Evolutionary conservation across 1,140 invertebrate species (phyloP).

Genomic region (Platyura marginata): DNA sequence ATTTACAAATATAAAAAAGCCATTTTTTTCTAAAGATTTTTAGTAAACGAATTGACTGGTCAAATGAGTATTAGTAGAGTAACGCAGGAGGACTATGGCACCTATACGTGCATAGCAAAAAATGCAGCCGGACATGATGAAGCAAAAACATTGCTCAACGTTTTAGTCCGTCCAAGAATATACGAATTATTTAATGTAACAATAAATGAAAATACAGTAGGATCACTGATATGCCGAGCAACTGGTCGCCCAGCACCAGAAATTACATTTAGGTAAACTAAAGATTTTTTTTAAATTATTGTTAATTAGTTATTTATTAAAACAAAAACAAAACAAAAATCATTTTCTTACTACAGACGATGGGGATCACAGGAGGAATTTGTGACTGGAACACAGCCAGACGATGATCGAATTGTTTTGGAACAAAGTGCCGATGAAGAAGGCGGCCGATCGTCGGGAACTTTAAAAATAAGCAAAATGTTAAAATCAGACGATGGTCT

Average conservation of each 20-base stretch:
- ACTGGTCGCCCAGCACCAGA: constrained; percentile 56
- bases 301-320: too few relatives aligned
- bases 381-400: constrained; percentile 33
- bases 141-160: constrained; percentile 30
- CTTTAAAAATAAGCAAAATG: constrained; percentile 39
- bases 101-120: constrained; percentile 63
- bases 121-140: constrained; percentile 60
- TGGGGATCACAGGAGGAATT: constrained; percentile 34
- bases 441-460: constrained; percentile 38
- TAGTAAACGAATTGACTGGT: constrained; percentile 48
- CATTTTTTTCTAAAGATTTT: constrained; percentile 31
- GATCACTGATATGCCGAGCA: constrained; percentile 51
- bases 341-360: constrained; percentile 10
- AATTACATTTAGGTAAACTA: constrained; percentile 40
- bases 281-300: too few relatives aligned
- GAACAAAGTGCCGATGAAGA: constrained; percentile 32
- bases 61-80: constrained; percentile 56
- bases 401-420: constrained; percentile 40
- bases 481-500: constrained; percentile 62
- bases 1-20: background rate
- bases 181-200: constrained; percentile 59
- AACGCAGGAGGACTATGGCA: constrained; percentile 54
- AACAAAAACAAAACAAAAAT: constrained; percentile 13
- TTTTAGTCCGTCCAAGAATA: constrained; percentile 61
- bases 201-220: constrained; percentile 36